A percentile compares a stretch with the other conserved stretches of the same genome.
These are phyloP conservation scores for Gymnopithys bicolor DNA, from an alignment of 2,797 vertebrate genomes.

Conservation along the genomic window DNA sequence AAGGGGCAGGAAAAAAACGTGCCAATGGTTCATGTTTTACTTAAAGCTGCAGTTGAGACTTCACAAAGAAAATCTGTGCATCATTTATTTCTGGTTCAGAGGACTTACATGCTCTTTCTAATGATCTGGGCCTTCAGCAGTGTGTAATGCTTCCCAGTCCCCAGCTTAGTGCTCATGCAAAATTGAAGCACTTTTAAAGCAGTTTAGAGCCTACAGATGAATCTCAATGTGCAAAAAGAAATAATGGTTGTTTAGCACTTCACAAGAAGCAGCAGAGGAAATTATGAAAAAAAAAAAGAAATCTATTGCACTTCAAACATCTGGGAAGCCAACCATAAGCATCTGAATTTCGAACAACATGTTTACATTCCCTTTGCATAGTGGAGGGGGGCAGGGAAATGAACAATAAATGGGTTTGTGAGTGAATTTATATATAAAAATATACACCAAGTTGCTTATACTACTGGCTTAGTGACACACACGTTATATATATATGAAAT, in stretches of 20 bases:
- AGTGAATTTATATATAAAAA: not conserved
- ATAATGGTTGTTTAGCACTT: constrained; percentile 75
- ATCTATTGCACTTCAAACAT: constrained; percentile 74
- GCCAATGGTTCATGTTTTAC: constrained; percentile 67
- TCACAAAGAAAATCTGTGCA: constrained; percentile 75
- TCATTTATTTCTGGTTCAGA: constrained; percentile 88
- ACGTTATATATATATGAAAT: accelerated
- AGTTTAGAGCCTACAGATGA: constrained; percentile 80
- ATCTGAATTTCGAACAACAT: constrained; percentile 55
- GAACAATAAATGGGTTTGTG: not conserved
- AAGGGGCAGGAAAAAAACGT: not conserved
- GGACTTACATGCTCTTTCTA: constrained; percentile 85
- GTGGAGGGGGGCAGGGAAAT: not conserved
- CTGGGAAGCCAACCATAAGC: constrained; percentile 55
- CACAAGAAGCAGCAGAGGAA: constrained; percentile 70
- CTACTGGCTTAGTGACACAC: not conserved
- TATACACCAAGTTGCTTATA: not conserved
- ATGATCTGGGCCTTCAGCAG: constrained; percentile 81
- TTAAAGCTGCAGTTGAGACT: constrained; percentile 71
- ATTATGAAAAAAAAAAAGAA: constrained; percentile 52
- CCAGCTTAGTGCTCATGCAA: constrained; percentile 89
- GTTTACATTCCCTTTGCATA: constrained; percentile 56
- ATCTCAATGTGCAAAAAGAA: constrained; percentile 75
- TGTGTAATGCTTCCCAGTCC: constrained; percentile 80
- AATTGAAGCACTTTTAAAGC: constrained; percentile 85